These are phyloP conservation scores for Coelopa pilipes DNA, from an alignment of 2,888 invertebrate genomes.

Conservation along the genomic window DNA sequence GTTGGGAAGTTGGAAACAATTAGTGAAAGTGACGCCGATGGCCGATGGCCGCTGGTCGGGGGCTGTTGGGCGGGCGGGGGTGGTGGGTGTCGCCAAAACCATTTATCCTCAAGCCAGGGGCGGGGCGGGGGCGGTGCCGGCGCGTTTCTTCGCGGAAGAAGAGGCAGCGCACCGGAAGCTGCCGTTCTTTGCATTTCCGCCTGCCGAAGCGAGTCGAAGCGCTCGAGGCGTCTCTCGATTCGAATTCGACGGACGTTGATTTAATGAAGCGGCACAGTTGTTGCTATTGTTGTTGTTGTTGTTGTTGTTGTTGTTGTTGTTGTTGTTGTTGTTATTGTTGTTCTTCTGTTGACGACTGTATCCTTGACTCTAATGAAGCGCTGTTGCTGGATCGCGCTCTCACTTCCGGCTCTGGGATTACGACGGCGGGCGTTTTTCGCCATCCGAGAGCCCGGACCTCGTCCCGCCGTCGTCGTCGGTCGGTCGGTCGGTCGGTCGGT, in stretches of 20 bases:
- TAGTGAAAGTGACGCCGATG: not conserved
- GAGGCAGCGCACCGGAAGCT: constrained; percentile 10
- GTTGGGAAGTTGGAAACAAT: constrained; percentile 9
- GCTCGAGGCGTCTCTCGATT: constrained; percentile 25
- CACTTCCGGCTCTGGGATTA: constrained; percentile 13
- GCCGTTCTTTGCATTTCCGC: constrained; percentile 20
- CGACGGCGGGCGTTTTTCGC: too few species aligned
- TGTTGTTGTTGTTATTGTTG: constrained; percentile 1
- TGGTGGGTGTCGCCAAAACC: not conserved
- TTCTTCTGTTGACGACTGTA: not conserved
- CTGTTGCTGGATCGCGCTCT: not conserved
- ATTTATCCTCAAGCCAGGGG: not conserved
- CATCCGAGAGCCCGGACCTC: too few species aligned
- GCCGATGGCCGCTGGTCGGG: not conserved
- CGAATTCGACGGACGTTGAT: not conserved
- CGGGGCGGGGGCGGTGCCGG: not conserved
- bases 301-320: not conserved
- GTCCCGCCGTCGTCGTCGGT: too few species aligned
- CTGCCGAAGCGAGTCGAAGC: not conserved
- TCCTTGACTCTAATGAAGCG: constrained; percentile 9
- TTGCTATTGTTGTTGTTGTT: not conserved
- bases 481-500: too few species aligned
- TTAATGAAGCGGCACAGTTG: not conserved
- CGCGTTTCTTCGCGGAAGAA: not conserved
- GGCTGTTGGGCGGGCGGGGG: not conserved